Evolutionary conservation across 2,888 invertebrate genomes (phyloP).

Genomic region (Caradrina kadenii): DNA sequence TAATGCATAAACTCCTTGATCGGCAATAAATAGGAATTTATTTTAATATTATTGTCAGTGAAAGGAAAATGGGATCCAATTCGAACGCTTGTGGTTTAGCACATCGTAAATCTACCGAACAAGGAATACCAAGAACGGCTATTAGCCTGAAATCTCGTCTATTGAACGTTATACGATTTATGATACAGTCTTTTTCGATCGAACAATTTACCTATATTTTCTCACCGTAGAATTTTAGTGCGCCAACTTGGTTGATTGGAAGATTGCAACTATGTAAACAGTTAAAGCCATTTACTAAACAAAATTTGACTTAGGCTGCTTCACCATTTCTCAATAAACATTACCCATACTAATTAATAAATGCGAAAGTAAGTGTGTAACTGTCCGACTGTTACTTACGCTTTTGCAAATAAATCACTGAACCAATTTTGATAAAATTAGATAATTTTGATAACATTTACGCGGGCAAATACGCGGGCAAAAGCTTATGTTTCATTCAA

Average conservation of each 20-base stretch:
- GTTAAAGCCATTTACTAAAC: too few relatives aligned
- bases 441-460: too few relatives aligned
- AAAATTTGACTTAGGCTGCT: too few relatives aligned
- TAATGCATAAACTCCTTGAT: constrained; percentile 37
- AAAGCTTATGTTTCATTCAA: too few relatives aligned
- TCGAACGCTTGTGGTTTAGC: constrained; percentile 77
- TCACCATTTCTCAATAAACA: too few relatives aligned
- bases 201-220: neutral
- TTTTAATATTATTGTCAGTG: constrained; percentile 56
- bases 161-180: constrained; percentile 66
- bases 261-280: neutral
- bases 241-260: neutral
- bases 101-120: constrained; percentile 80
- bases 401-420: too few relatives aligned
- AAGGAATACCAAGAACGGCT: constrained; percentile 71
- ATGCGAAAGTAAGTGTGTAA: too few relatives aligned
- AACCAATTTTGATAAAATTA: too few relatives aligned
- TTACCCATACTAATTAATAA: too few relatives aligned
- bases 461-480: too few relatives aligned
- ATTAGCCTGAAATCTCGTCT: constrained; percentile 72
- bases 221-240: neutral
- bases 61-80: constrained; percentile 57
- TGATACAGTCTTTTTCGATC: constrained; percentile 36
- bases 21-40: constrained; percentile 42
- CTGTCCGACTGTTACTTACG: too few relatives aligned